A percentile compares a stretch with the other conserved stretches of the same genome.
phyloP scores from a whole-genome alignment of 2,888 invertebrate species.

The Sminthurides aquaticus region DNA sequence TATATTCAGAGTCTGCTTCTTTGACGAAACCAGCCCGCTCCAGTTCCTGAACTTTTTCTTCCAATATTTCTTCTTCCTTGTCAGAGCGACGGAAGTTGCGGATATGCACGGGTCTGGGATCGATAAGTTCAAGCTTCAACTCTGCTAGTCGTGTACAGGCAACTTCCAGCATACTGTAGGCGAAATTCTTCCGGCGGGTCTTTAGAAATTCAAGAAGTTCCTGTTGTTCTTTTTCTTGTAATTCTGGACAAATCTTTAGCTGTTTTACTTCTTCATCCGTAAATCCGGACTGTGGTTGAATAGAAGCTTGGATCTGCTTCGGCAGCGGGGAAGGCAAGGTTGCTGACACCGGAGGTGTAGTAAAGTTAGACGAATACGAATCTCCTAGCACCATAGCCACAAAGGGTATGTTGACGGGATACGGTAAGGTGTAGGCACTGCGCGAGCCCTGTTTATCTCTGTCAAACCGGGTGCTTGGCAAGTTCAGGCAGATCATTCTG shows the following conservation, averaged over 20 bases:
- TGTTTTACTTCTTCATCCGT: not conserved
- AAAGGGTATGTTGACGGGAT: too few relatives aligned
- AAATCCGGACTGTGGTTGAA: too few relatives aligned
- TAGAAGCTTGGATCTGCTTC: too few relatives aligned
- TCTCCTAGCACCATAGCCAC: too few relatives aligned
- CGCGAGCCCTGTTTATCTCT: too few relatives aligned
- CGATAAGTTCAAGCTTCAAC: not conserved
- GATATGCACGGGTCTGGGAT: not conserved
- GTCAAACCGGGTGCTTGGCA: too few relatives aligned
- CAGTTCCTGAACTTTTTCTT: not conserved
- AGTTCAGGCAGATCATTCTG: too few relatives aligned
- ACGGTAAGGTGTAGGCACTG: too few relatives aligned
- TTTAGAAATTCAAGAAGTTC: not conserved
- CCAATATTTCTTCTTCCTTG: not conserved
- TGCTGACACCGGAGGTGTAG: too few relatives aligned
- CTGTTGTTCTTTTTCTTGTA: not conserved
- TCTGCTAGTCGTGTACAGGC: not conserved
- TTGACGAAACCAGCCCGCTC: not conserved
- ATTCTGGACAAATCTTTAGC: not conserved
- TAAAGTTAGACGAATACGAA: too few relatives aligned
- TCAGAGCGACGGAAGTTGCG: not conserved
- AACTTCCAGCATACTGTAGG: not conserved
- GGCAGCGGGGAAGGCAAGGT: too few relatives aligned
- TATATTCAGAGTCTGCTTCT: not conserved
- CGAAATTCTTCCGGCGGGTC: not conserved